phyloP scores from a whole-genome alignment of 2,113 vertebrate species.

The Zapus hudsonius region DNA sequence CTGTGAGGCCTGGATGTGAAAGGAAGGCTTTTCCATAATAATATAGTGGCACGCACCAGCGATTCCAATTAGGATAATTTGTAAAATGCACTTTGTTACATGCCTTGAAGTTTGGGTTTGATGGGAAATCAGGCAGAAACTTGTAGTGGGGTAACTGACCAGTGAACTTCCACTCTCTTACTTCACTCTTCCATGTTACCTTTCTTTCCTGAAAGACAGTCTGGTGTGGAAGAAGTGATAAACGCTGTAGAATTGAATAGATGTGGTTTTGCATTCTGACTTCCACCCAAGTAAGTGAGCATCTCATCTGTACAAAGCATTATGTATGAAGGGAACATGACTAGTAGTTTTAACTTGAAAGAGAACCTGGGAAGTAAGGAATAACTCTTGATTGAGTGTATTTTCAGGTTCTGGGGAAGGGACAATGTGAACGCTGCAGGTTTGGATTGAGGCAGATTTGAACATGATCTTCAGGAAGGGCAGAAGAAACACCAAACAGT shows the following conservation, averaged over 20 bases:
- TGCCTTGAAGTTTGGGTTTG: neutral
- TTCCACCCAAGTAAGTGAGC: neutral
- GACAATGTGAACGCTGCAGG: neutral
- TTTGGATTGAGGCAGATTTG: neutral
- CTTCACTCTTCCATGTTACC: neutral
- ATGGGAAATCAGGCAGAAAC: slow-evolving; percentile 28
- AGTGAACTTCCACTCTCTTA: neutral
- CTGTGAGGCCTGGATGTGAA: slow-evolving; percentile 26
- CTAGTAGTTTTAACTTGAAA: neutral
- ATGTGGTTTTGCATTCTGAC: neutral
- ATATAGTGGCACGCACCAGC: neutral
- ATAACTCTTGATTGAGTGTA: neutral
- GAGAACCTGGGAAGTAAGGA: neutral
- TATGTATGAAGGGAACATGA: neutral
- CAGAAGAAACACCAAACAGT: neutral
- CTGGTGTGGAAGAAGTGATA: neutral
- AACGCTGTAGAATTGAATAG: neutral
- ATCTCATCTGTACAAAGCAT: neutral
- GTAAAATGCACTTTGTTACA: neutral
- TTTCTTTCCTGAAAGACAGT: neutral
- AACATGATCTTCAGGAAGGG: neutral
- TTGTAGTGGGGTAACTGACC: neutral
- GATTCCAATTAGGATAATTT: slow-evolving; percentile 31
- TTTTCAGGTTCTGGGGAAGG: neutral
- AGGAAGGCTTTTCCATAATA: slow-evolving; percentile 15